Evolutionary conservation across 2,888 invertebrate species (phyloP).

Genomic region (Graphium colonna): DNA sequence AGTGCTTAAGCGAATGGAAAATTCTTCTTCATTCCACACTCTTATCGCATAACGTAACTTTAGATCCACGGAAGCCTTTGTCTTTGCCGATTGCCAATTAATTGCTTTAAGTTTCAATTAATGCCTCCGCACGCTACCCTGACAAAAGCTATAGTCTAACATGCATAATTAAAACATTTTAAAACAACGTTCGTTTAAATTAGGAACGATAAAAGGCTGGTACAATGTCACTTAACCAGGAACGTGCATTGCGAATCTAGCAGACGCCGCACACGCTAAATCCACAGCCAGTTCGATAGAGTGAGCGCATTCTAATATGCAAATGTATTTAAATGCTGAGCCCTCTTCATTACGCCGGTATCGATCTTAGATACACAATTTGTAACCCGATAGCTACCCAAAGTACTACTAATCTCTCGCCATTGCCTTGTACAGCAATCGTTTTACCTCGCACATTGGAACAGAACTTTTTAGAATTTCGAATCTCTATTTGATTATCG

Average conservation of each 20-base stretch:
- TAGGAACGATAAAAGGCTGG: background rate
- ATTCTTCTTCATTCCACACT: background rate
- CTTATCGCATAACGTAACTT: background rate
- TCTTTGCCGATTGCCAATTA: background rate
- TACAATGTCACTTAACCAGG: background rate
- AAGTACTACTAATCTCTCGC: constrained; percentile 62
- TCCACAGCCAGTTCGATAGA: constrained; percentile 37
- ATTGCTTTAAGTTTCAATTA: background rate
- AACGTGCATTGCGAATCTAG: background rate
- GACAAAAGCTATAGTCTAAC: too few relatives aligned
- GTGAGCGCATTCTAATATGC: constrained; percentile 77
- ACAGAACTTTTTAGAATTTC: background rate
- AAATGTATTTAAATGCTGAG: constrained; percentile 79
- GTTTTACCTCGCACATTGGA: constrained; percentile 15
- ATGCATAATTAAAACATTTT: too few relatives aligned
- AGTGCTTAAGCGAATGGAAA: background rate
- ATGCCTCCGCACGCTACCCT: background rate
- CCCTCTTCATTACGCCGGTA: constrained; percentile 78
- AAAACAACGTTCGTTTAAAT: background rate
- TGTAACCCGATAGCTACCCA: constrained; percentile 73
- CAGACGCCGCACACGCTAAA: constrained; percentile 18
- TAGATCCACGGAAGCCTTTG: background rate
- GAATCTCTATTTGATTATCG: background rate
- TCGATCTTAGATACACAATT: constrained; percentile 80
- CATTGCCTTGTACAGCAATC: constrained; percentile 36